These are phyloP conservation scores for Lophius americanus DNA, from an alignment of 2,797 vertebrate species.

Conservation along the genomic window DNA sequence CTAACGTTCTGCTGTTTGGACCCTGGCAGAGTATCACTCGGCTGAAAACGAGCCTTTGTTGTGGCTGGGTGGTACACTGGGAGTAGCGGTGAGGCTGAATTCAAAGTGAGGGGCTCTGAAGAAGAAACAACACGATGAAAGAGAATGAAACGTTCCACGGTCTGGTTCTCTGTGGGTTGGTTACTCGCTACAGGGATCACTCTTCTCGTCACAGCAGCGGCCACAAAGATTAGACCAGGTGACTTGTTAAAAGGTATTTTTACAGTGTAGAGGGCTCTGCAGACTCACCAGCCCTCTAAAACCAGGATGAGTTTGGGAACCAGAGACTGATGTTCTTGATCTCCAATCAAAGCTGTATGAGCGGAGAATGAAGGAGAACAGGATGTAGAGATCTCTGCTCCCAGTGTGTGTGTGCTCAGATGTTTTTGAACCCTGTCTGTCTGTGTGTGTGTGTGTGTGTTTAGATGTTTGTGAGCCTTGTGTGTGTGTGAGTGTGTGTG, in stretches of 20 bases:
- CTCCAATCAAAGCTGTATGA: conserved; percentile 31
- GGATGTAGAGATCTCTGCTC: conserved; percentile 7
- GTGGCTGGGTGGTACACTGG: too few relatives aligned
- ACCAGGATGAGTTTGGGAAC: conserved; percentile 1
- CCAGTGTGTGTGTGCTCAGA: background rate
- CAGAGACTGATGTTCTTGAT: conserved; percentile 12
- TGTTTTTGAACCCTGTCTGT: conserved; percentile 9
- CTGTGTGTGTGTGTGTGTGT: conserved; percentile 19
- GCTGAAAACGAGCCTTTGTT: too few relatives aligned
- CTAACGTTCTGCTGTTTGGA: too few relatives aligned
- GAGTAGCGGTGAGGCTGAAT: too few relatives aligned
- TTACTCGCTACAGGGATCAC: too few relatives aligned
- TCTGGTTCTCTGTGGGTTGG: too few relatives aligned
- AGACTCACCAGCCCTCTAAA: background rate
- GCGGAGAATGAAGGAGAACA: conserved; percentile 32
- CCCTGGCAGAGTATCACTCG: too few relatives aligned
- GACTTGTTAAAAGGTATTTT: background rate
- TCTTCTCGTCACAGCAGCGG: too few relatives aligned
- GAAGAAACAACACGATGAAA: too few relatives aligned
- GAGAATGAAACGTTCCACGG: too few relatives aligned
- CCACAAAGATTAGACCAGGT: background rate
- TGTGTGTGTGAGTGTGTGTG: conserved; percentile 21
- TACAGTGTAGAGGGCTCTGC: background rate
- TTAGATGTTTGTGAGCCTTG: conserved; percentile 18
- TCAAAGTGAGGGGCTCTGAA: too few relatives aligned